Conservation (phyloP, 2,888 invertebrate genomes). For the Tortrix viridana region DNA sequence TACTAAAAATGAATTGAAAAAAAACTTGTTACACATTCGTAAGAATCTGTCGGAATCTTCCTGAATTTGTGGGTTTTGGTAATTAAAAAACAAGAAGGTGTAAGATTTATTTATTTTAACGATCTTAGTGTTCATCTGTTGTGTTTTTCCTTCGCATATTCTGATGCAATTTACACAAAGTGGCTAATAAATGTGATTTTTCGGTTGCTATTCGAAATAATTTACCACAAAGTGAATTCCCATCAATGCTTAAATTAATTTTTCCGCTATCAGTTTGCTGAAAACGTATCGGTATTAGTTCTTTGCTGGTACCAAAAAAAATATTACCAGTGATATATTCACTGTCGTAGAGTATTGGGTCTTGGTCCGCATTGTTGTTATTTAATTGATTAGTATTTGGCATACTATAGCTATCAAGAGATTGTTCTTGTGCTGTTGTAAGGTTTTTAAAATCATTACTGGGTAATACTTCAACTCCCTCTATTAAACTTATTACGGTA, state of each 20-base stretch:
- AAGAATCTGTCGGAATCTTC: too few species aligned
- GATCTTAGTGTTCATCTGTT: background rate
- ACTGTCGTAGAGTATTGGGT: background rate
- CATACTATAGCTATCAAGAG: background rate
- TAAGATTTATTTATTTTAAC: conserved; percentile 2
- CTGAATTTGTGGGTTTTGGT: too few species aligned
- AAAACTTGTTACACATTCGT: too few species aligned
- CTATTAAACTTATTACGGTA: conserved; percentile 46
- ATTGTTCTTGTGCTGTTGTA: background rate
- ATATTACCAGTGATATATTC: conserved; percentile 44
- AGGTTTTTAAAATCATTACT: conserved; percentile 47
- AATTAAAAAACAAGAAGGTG: too few species aligned
- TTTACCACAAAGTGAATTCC: conserved; percentile 48
- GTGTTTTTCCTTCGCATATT: conserved; percentile 32
- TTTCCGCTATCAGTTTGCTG: conserved; percentile 50
- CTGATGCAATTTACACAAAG: conserved; percentile 48
- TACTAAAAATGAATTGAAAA: too few species aligned
- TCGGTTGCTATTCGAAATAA: conserved; percentile 30
- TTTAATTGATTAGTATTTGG: background rate
- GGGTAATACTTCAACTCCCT: conserved; percentile 50
- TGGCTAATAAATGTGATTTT: conserved; percentile 42
- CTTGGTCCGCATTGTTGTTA: background rate
- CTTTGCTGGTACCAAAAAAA: conserved; percentile 46
- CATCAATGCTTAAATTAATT: conserved; percentile 51
- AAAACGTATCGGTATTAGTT: conserved; percentile 52